phyloP scores from a whole-genome alignment of 1,140 invertebrate species.

The Zaprionus inermis region DNA sequence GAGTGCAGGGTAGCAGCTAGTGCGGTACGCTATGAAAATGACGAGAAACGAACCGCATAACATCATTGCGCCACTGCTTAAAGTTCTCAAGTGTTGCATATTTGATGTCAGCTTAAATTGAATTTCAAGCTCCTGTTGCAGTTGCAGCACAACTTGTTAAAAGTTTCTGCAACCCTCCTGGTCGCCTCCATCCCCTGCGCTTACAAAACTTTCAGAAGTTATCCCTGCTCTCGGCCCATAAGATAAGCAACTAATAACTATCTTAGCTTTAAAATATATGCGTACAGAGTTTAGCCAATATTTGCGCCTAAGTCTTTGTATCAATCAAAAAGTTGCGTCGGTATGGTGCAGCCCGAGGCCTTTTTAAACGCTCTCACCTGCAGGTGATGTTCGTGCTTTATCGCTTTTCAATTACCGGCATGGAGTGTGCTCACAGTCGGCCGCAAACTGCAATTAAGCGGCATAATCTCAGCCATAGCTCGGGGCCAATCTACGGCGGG shows the following conservation, averaged over 20 bases:
- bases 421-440: not conserved
- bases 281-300: not conserved
- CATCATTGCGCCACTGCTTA: conserved; percentile 13
- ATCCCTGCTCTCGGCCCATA: not conserved
- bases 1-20: not conserved
- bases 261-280: not conserved
- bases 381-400: conserved; percentile 52
- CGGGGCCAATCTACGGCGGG: conserved; percentile 44
- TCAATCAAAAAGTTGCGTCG: conserved; percentile 7
- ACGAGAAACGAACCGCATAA: conserved; percentile 18
- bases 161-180: not conserved
- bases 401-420: conserved; percentile 73
- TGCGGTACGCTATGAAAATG: conserved; percentile 3
- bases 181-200: not conserved
- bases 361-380: conserved; percentile 24
- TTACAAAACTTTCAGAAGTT: not conserved
- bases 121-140: conserved; percentile 16
- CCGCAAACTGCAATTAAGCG: conserved; percentile 56
- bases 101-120: conserved; percentile 25
- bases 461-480: conserved; percentile 56
- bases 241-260: conserved; percentile 10
- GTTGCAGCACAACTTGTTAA: not conserved
- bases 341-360: conserved; percentile 14
- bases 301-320: not conserved
- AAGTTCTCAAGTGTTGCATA: conserved; percentile 18